These are phyloP conservation scores for honey bee (Apis mellifera) DNA, from an alignment of 1,140 invertebrate species.

Conservation along the genomic window Amel_HAv3.1 CM009937.2:11603501-11604000, in stretches of 20 bases:
- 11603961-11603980: no score
- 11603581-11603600: conserved; percentile 47
- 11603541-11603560: conserved; percentile 46
- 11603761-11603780: neutral
- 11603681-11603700: conserved; percentile 65
- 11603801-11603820: conserved; percentile 5
- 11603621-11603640: conserved; percentile 14
- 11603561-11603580: conserved; percentile 69
- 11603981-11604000: no score
- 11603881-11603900: neutral
- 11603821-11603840: neutral
- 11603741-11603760: conserved; percentile 74
- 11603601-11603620: conserved; percentile 8
- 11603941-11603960: no score
- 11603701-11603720: conserved; percentile 66
- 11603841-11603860: conserved; percentile 74
- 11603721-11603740: conserved; percentile 68
- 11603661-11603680: conserved; percentile 53
- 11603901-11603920: no score
- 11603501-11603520: conserved; percentile 7
- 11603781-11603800: conserved; percentile 61
- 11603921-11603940: no score
- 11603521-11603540: conserved; percentile 32
- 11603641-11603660: conserved; percentile 8
- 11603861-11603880: conserved; percentile 64